Evolutionary conservation across 2,888 invertebrate genomes (phyloP).

Genomic region (Agriopis aurantiaria): DNA sequence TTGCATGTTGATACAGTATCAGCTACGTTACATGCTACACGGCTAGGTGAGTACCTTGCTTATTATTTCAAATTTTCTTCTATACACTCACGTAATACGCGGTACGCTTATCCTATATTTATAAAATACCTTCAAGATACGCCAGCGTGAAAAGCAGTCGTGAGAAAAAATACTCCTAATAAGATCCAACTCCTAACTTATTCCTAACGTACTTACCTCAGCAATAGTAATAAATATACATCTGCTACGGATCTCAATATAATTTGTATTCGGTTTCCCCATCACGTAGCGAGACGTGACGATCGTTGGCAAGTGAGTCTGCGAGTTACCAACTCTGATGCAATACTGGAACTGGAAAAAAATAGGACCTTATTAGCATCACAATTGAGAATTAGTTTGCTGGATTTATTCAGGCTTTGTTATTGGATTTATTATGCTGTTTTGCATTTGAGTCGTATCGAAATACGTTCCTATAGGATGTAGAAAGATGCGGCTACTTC

Average conservation of each 20-base stretch:
- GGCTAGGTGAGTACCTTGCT: too few species aligned
- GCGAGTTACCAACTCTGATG: conserved; percentile 21
- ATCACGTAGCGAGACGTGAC: conserved; percentile 46
- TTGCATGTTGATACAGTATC: too few species aligned
- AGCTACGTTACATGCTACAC: too few species aligned
- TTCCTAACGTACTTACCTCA: conserved; percentile 14
- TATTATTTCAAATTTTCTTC: too few species aligned
- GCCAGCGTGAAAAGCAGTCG: background rate
- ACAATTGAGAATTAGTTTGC: conserved; percentile 12
- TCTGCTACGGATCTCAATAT: conserved; percentile 33
- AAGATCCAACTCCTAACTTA: conserved; percentile 18
- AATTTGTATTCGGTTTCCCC: conserved; percentile 37
- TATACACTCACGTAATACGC: too few species aligned
- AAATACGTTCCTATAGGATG: background rate
- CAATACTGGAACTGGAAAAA: conserved; percentile 21
- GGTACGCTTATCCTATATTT: too few species aligned
- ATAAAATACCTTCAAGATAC: background rate
- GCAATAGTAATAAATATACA: conserved; percentile 32
- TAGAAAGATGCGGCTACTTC: background rate
- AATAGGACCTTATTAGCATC: conserved; percentile 19
- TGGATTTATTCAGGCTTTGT: conserved; percentile 22
- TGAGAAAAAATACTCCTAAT: conserved; percentile 3
- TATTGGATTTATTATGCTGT: conserved; percentile 3
- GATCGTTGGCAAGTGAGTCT: conserved; percentile 36
- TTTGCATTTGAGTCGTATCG: conserved; percentile 5